Conservation (phyloP, 92 coral and sea anemone species). For the Isaurus tuberculatus region DNA sequence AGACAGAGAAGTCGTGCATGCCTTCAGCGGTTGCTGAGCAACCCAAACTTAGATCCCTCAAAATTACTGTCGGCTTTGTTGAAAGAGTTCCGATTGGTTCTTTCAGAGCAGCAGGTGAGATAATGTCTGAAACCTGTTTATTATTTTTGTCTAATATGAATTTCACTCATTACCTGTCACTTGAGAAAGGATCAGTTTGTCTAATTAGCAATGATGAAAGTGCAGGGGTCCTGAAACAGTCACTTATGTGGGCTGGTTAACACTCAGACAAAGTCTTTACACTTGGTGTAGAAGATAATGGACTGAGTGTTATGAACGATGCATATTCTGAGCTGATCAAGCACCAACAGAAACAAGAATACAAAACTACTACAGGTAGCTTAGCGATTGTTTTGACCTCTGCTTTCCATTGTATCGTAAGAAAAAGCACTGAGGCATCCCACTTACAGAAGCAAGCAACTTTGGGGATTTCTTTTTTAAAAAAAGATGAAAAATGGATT, state of each 20-base stretch:
- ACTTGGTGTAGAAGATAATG: constrained; percentile 31
- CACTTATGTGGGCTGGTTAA: constrained; percentile 41
- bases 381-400: no score
- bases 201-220: constrained; percentile 38
- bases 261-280: constrained; percentile 38
- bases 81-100: constrained; percentile 75
- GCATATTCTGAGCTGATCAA: constrained; percentile 46
- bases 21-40: constrained; percentile 67
- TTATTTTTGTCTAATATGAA: neutral
- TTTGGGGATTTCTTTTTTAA: no score
- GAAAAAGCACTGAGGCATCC: no score
- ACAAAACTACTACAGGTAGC: no score
- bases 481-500: no score
- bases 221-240: constrained; percentile 55
- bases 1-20: constrained; percentile 70
- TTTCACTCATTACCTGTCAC: neutral
- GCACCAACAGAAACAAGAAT: no score
- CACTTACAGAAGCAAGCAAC: no score
- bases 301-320: constrained; percentile 36
- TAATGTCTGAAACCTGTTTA: neutral
- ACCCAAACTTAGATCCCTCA: constrained; percentile 64
- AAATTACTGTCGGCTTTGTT: constrained; percentile 78
- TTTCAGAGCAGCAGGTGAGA: constrained; percentile 78
- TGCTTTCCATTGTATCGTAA: no score
- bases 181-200: neutral